These are phyloP conservation scores for Nothoprocta perdicaria DNA, from an alignment of 2,113 vertebrate species.

Conservation along the genomic window DNA sequence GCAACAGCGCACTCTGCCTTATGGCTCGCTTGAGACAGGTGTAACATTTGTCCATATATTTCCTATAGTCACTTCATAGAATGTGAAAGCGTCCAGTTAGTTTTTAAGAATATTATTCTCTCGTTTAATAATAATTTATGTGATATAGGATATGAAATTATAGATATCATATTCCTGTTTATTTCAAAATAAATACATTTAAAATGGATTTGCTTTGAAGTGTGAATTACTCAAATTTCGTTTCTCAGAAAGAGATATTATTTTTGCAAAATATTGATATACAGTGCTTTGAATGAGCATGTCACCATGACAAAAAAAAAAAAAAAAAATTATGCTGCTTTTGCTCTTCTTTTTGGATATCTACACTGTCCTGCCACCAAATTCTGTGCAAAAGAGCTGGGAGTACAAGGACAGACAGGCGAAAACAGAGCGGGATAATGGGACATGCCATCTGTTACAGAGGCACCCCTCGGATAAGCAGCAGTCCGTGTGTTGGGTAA, in stretches of 20 bases:
- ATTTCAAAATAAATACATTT: constrained; percentile 64
- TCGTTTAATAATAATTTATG: constrained; percentile 63
- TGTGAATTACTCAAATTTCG: neutral
- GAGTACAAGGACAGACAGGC: constrained; percentile 13
- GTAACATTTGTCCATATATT: constrained; percentile 36
- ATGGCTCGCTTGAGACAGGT: constrained; percentile 46
- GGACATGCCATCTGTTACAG: constrained; percentile 34
- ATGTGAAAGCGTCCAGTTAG: constrained; percentile 53
- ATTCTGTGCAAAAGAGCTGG: neutral
- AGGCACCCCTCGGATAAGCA: constrained; percentile 22
- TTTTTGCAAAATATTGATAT: neutral
- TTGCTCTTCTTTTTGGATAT: neutral
- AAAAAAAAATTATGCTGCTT: neutral
- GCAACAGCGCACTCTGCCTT: constrained; percentile 52
- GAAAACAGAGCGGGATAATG: neutral
- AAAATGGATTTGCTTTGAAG: neutral
- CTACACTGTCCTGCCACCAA: neutral
- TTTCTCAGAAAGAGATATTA: neutral
- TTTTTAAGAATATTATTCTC: constrained; percentile 54
- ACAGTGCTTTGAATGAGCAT: neutral
- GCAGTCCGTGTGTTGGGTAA: neutral
- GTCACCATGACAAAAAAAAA: neutral
- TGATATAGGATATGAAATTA: constrained; percentile 49
- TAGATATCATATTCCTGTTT: constrained; percentile 27
- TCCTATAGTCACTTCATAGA: constrained; percentile 28